Conservation (phyloP, 2,888 invertebrate species). For the Campopleginae sp. region DNA sequence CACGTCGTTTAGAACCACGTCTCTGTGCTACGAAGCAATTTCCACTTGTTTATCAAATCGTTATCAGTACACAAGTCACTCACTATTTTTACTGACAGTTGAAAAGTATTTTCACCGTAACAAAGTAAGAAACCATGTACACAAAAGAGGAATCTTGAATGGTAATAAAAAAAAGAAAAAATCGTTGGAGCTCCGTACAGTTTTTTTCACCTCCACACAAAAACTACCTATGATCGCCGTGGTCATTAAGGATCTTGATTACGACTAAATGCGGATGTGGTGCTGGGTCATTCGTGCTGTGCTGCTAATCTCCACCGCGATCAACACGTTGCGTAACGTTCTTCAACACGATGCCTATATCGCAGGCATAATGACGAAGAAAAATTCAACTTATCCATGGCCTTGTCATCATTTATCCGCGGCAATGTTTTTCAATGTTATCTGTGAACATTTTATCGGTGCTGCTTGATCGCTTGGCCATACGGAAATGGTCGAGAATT, state of each 20-base stretch:
- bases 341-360: not conserved
- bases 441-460: not conserved
- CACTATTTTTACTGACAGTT: not conserved
- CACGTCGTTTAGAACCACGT: constrained; percentile 43
- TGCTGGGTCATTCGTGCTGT: not conserved
- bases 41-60: not conserved
- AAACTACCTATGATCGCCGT: not conserved
- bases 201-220: not conserved
- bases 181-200: not conserved
- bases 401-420: not conserved
- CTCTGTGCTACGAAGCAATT: not conserved
- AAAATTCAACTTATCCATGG: not conserved
- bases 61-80: not conserved
- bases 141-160: not conserved
- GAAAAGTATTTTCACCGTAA: not conserved
- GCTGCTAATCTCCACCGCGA: not conserved
- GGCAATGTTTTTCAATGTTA: not conserved
- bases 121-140: not conserved
- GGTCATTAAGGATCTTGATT: not conserved
- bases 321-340: not conserved
- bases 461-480: not conserved
- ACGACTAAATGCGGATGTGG: not conserved
- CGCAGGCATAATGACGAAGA: not conserved
- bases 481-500: too few relatives aligned
- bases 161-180: not conserved